Percentiles rank a stretch among this genome's conserved stretches.
Conservation (phyloP, 2,113 vertebrate genomes). For the Malurus alboscapulatus region DNA sequence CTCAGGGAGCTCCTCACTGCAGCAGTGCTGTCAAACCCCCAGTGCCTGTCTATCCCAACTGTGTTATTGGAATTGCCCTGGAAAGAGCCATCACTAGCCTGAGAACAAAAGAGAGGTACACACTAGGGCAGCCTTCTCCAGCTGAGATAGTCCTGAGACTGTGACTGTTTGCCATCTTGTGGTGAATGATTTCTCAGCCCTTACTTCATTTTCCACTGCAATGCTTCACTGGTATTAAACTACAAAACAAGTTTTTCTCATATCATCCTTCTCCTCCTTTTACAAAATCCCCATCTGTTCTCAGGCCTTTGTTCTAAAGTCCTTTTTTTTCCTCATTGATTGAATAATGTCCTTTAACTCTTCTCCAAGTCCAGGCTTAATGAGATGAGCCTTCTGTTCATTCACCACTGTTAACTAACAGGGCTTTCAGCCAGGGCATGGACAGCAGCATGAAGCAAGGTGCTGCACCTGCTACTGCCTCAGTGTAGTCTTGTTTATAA, state of each 20-base stretch:
- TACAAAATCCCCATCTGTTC: neutral
- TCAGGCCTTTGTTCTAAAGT: neutral
- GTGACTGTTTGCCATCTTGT: conserved; percentile 46
- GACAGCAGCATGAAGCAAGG: neutral
- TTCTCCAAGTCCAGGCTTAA: neutral
- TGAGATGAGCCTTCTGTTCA: neutral
- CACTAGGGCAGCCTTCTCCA: neutral
- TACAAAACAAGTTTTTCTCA: neutral
- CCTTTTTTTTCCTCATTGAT: neutral
- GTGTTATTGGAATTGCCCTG: neutral
- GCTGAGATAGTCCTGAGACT: neutral
- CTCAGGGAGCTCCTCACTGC: neutral
- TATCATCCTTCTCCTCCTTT: neutral
- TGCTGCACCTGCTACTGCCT: neutral
- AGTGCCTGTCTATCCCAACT: neutral
- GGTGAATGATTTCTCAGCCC: neutral
- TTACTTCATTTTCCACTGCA: neutral
- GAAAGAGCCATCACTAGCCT: neutral
- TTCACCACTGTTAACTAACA: neutral
- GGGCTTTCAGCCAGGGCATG: neutral
- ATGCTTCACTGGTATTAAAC: neutral
- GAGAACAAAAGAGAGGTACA: neutral
- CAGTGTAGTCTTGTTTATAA: neutral
- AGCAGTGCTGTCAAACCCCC: neutral
- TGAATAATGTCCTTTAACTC: neutral